Base-by-base conservation (phyloP, 1,140 invertebrate genomes). In the Drosophila bifasciata region DNA sequence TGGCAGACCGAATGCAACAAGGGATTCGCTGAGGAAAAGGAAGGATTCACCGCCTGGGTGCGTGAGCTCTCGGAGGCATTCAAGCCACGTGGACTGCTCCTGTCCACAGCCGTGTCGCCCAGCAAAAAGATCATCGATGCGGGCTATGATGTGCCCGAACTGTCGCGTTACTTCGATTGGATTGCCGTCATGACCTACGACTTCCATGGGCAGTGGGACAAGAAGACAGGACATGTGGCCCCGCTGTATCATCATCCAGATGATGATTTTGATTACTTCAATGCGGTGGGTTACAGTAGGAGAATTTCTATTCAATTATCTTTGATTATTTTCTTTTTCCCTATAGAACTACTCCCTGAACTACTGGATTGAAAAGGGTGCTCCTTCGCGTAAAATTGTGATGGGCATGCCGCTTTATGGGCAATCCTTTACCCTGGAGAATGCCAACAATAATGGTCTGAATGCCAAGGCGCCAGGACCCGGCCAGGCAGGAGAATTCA, bases 391-490 rank as follows among this genome's bases (percentile, higher is more conserved):
- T 17, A 98, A 96, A 74, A 93, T 98, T 13, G 94, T 97, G 0
- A 95, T 98, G 94, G 97, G 97, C 51, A 96, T 98, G 93, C 97
- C 97, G 1, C 90, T 97, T n/a, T 98, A 98, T 86, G 97, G 97
- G 0, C 96, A 97, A 89, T 95, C 96, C 1, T 98, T 98, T 81
- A 94, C 95, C 0, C 89, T 96, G 16, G 91, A 92, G 32, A 92
- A 92, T 77, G 88, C 92, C 7, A 93, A 92, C 13, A 93, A 94
- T 13, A 93, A 95, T 76, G 95, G 94, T 0, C 88, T 97, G 1
- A 96, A 97, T 83, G 93, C 95, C 0, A 94, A 95, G 17, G 96
- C 96, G 0, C 93, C 95, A 21, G 94, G 94, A 8, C 94, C 95
- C 15, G 96, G 97, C 1, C 93, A 94, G 67, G 94, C 95, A 8